Evolutionary conservation across 2,888 invertebrate genomes (phyloP).

Genomic region (Leucania comma): DNA sequence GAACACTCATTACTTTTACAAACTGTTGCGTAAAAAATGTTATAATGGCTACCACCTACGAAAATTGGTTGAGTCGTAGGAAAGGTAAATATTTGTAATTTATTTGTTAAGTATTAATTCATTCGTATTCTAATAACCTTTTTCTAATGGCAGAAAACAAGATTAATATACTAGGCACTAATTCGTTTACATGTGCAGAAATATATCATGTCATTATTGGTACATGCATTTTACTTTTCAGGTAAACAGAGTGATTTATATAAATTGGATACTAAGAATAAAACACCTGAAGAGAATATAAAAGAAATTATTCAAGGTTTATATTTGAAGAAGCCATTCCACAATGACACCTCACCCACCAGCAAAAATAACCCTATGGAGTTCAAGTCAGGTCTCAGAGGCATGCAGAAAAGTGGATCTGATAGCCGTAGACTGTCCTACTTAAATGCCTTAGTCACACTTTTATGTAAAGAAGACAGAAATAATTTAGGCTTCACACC

Average conservation of each 20-base stretch:
- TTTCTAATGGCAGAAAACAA: slow-evolving; percentile 4
- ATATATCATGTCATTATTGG: slow-evolving; percentile 24
- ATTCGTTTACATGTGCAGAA: slow-evolving; percentile 6
- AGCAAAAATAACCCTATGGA: slow-evolving; percentile 80
- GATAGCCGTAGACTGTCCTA: slow-evolving; percentile 96
- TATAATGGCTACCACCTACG: slow-evolving; percentile 86
- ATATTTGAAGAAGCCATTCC: slow-evolving; percentile 85
- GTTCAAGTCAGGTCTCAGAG: slow-evolving; percentile 90
- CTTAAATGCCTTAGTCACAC: slow-evolving; percentile 96
- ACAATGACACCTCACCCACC: slow-evolving; percentile 85
- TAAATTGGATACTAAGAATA: slow-evolving; percentile 91
- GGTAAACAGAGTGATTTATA: slow-evolving; percentile 92
- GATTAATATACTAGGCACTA: no score
- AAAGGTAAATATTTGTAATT: slow-evolving; percentile 82
- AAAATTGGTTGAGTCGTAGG: slow-evolving; percentile 88
- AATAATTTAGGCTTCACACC: slow-evolving; percentile 93
- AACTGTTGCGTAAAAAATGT: slow-evolving; percentile 76
- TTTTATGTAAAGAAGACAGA: slow-evolving; percentile 92
- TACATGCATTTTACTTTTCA: slow-evolving; percentile 72
- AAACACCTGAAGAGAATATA: slow-evolving; percentile 91
- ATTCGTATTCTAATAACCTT: background rate
- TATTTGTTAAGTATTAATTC: slow-evolving; percentile 40
- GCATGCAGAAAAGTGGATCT: slow-evolving; percentile 92
- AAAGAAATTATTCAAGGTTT: slow-evolving; percentile 92
- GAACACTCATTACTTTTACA: slow-evolving; percentile 49